A percentile compares a stretch with the other conserved stretches of the same genome.
These are phyloP conservation scores for Pomacea maculata DNA, from an alignment of 1,140 invertebrate species.

Conservation along the genomic window DNA sequence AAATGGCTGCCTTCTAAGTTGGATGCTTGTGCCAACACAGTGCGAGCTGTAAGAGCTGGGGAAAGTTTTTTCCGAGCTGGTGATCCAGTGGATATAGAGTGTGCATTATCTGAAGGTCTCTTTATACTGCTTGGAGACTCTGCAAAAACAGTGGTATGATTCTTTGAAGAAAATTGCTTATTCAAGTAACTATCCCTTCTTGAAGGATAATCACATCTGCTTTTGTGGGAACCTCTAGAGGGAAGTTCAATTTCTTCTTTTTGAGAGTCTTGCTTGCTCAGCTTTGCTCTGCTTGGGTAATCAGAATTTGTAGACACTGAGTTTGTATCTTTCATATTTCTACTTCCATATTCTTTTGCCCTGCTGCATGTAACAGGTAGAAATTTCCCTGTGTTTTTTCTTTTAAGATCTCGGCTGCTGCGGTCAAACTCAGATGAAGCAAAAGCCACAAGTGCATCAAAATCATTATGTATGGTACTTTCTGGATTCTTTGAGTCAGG, in stretches of 20 bases:
- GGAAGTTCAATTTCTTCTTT: constrained; percentile 19
- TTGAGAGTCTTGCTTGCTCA: constrained; percentile 14
- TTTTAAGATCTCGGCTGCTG: constrained; percentile 31
- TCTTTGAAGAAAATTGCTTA: too few species aligned
- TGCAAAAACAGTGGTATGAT: too few species aligned
- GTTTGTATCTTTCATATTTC: not conserved
- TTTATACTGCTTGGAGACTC: too few species aligned
- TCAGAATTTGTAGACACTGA: not conserved
- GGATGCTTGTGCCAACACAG: too few species aligned
- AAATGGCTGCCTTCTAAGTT: too few species aligned
- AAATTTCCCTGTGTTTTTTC: constrained; percentile 1
- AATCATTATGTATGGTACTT: constrained; percentile 84
- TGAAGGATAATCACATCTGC: not conserved
- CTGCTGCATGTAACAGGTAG: too few species aligned
- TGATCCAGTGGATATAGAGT: too few species aligned
- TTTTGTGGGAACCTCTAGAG: not conserved
- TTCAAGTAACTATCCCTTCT: not conserved
- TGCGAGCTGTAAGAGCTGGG: too few species aligned
- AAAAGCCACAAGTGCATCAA: constrained; percentile 86
- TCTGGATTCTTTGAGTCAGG: constrained; percentile 74
- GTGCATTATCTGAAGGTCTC: too few species aligned
- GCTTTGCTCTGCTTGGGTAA: not conserved
- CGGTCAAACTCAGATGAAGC: constrained; percentile 82
- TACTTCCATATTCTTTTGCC: too few species aligned
- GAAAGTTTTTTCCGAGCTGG: too few species aligned